Conservation (phyloP, 2,888 invertebrate genomes). For the Eristalis pertinax region DNA sequence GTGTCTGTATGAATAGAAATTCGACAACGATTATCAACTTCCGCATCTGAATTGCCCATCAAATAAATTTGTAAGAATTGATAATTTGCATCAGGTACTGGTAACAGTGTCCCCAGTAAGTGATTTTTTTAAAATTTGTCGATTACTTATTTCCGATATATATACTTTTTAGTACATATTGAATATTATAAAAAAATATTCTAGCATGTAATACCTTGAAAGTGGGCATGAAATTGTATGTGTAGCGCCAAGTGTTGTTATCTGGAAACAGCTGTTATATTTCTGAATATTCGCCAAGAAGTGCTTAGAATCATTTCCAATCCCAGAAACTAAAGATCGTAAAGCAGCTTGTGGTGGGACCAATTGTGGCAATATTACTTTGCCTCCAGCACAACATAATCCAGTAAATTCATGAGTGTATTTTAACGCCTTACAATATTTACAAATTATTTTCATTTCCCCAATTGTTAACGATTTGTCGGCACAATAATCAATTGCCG, state of each 20-base stretch:
- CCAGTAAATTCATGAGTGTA: conserved; percentile 23
- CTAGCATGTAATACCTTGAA: no score
- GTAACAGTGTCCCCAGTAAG: no score
- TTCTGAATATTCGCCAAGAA: conserved; percentile 42
- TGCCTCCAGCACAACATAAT: conserved; percentile 50
- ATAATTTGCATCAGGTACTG: no score
- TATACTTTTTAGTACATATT: no score
- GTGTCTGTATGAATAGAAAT: no score
- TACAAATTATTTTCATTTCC: conserved; percentile 27
- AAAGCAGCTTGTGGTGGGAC: conserved; percentile 40
- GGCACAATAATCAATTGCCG: background rate
- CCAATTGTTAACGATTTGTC: conserved; percentile 33
- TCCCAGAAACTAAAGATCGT: conserved; percentile 19
- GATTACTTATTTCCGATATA: no score
- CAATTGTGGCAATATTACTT: conserved; percentile 65
- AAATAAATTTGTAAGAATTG: no score
- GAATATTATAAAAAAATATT: no score
- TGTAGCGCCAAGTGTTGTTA: conserved; percentile 47
- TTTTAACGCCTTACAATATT: conserved; percentile 26
- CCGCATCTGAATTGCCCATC: no score
- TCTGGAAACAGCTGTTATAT: conserved; percentile 38
- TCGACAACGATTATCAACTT: no score
- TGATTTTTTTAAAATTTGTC: no score
- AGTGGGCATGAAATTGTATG: background rate
- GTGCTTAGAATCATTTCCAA: conserved; percentile 28